Base-by-base conservation (phyloP, 2,888 invertebrate genomes). In the Artemia sinica region DNA sequence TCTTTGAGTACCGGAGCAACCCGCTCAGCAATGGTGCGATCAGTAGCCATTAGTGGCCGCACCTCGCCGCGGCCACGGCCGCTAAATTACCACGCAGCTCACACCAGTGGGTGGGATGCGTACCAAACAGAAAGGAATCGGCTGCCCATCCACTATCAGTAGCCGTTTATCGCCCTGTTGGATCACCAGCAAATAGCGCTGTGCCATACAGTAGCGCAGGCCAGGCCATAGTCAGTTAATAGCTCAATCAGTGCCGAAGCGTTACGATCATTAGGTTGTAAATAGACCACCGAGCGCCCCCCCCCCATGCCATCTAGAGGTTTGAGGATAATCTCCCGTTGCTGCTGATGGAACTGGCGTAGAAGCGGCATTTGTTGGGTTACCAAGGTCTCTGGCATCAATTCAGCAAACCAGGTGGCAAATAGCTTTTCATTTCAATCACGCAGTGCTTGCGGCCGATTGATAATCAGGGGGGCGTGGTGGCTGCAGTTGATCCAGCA, bases 221-320 rank as follows among this genome's bases (percentile, higher is more conserved):
- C 69, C 69, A 14, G 10, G 9, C 9, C 49, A 9, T 10, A n/a
- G n/a, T n/a, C n/a, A n/a, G 13, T 70, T 18, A 69, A 70, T 70
- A 70, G 49, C 48, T 69, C 69, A 10, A 69, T 11, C 12, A 69
- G 50, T 18, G 14, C 50, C 50, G 41, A 41, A 13, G 41, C 50
- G 52, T 69, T 69, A 12, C 12, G 12, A 13, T 13, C 52, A 13
- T 52, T 13, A 12, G 52, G 12, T 13, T 12, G 12, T 12, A 48
- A 41, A 28, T 18, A 69, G 69, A 69, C 70, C 11, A 69, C 67
- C 18, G n/a, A n/a, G n/a, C 13, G 9, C 28, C 13, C 28, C 50
- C 69, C 69, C 28, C 69, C 69, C 69, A 69, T 69, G 69, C 69
- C 69, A 41, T 69, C 69, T 9, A 69, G 69, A 12, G 69, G 69